Evolutionary conservation across 2,888 invertebrate species (phyloP).

Genomic region (Sinotaia quadrata): DNA sequence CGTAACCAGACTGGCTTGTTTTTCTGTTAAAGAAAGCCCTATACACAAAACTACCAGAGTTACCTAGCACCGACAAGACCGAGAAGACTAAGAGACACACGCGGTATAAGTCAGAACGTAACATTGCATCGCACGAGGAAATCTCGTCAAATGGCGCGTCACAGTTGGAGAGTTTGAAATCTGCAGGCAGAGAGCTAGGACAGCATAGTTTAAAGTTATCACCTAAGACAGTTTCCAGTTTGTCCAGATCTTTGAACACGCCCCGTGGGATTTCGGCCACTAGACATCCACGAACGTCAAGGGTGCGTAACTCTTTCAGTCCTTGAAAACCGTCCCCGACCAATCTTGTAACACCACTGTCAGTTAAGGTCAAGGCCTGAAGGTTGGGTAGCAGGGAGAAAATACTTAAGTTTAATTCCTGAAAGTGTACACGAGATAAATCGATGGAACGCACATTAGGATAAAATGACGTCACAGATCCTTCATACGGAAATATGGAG

Average conservation of each 20-base stretch:
- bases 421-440: background rate
- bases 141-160: conserved; percentile 4
- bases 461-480: too few relatives aligned
- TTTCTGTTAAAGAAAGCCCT: background rate
- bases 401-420: background rate
- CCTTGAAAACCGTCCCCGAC: conserved; percentile 2
- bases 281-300: conserved; percentile 4
- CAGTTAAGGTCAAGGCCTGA: background rate
- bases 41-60: background rate
- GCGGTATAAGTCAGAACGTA: conserved; percentile 3
- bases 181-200: background rate
- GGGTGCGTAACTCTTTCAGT: background rate
- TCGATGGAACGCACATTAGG: too few relatives aligned
- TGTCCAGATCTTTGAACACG: conserved; percentile 8
- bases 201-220: conserved; percentile 28
- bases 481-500: too few relatives aligned
- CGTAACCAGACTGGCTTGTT: background rate
- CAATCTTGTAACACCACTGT: background rate
- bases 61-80: conserved; percentile 1
- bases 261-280: background rate
- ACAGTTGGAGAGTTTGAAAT: background rate
- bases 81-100: background rate
- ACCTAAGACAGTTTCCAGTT: background rate
- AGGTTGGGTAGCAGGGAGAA: background rate
- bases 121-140: conserved; percentile 9